Percentiles rank a stretch among this genome's conserved stretches.
Conservation (phyloP, 2,888 invertebrate genomes). For the Adelognathus sp. region DNA sequence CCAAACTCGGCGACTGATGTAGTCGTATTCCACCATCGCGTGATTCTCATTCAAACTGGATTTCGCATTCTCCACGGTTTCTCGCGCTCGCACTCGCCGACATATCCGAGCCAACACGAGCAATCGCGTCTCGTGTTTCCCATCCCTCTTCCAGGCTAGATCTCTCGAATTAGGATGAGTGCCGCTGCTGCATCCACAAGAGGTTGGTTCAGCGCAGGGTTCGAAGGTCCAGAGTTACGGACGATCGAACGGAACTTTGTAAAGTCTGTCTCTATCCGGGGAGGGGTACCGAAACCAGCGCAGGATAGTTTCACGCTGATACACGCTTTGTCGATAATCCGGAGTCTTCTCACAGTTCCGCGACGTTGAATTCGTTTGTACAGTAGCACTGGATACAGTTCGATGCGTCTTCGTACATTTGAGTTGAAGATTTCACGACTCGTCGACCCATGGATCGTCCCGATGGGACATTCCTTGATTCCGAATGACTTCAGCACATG, state of each 20-base stretch:
- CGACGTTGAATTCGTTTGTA: constrained; percentile 19
- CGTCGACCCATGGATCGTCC: constrained; percentile 32
- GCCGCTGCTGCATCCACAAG: constrained; percentile 23
- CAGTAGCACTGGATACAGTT: constrained; percentile 19
- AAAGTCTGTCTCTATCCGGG: constrained; percentile 14
- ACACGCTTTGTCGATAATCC: constrained; percentile 34
- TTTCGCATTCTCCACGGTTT: constrained; percentile 47
- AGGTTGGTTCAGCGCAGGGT: constrained; percentile 29
- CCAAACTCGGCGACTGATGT: no score
- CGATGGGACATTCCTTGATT: background rate
- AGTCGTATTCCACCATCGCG: constrained; percentile 20
- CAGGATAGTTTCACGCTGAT: constrained; percentile 1
- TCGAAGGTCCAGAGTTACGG: constrained; percentile 39
- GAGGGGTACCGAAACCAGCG: background rate
- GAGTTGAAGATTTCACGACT: constrained; percentile 1
- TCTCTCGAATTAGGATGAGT: constrained; percentile 55
- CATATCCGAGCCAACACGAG: constrained; percentile 12
- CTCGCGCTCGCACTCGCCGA: constrained; percentile 29
- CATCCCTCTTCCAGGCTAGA: constrained; percentile 6
- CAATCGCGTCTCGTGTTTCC: constrained; percentile 29
- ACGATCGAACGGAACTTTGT: constrained; percentile 43
- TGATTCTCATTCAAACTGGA: constrained; percentile 32
- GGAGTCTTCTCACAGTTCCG: constrained; percentile 40
- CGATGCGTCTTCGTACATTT: constrained; percentile 22
- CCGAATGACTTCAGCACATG: background rate